phyloP scores from a whole-genome alignment of 2,113 vertebrate species.

The Trichomycterus rosablanca region DNA sequence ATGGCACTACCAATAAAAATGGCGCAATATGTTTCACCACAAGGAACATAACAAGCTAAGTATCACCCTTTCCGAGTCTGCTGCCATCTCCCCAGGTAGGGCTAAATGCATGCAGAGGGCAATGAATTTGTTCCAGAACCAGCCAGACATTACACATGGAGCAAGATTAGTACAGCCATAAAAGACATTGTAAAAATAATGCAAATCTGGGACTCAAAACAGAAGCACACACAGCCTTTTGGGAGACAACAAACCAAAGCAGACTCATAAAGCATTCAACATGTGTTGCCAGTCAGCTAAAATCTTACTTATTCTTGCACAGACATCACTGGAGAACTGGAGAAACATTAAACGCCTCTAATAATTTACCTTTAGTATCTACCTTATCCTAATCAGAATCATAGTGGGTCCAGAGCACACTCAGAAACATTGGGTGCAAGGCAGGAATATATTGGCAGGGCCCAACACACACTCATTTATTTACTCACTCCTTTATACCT shows the following conservation, averaged over 20 bases:
- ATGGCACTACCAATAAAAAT: constrained; percentile 33
- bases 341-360: too few relatives aligned
- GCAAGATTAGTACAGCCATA: constrained; percentile 8
- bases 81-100: constrained; percentile 50
- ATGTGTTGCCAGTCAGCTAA: too few relatives aligned
- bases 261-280: not conserved
- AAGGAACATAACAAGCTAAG: constrained; percentile 40
- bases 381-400: too few relatives aligned
- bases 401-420: too few relatives aligned
- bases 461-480: too few relatives aligned
- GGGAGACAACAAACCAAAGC: too few relatives aligned
- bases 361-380: too few relatives aligned
- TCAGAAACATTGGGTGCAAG: too few relatives aligned
- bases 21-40: constrained; percentile 45
- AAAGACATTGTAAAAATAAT: constrained; percentile 1
- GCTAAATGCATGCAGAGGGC: constrained; percentile 3
- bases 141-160: constrained; percentile 5
- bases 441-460: too few relatives aligned
- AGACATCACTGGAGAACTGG: not conserved
- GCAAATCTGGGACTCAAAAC: constrained; percentile 1
- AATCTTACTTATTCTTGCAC: not conserved
- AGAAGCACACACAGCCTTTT: too few relatives aligned
- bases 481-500: too few relatives aligned
- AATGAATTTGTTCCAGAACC: not conserved
- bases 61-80: constrained; percentile 38